These are phyloP conservation scores for Dipodomys ordii DNA, from an alignment of 2,113 vertebrate genomes.

Conservation along the genomic window DNA sequence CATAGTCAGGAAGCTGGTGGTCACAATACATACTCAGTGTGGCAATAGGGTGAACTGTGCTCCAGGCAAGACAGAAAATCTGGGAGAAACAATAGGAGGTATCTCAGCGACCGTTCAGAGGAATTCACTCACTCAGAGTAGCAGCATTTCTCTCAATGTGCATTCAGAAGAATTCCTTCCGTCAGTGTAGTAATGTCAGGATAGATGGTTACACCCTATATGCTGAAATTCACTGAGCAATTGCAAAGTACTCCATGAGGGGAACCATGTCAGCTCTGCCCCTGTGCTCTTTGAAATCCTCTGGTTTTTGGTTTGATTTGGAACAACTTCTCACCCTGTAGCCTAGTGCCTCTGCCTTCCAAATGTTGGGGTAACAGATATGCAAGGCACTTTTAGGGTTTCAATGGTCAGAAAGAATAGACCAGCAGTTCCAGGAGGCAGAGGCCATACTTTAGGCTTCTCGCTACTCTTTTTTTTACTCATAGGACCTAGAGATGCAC, in stretches of 20 bases:
- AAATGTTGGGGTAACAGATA: too few species aligned
- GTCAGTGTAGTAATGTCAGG: neutral
- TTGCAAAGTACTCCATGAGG: neutral
- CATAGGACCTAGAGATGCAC: neutral
- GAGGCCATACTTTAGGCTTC: neutral
- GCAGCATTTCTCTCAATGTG: neutral
- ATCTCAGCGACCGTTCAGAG: neutral
- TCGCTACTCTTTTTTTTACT: neutral
- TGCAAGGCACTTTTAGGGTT: neutral
- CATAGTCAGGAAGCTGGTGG: neutral
- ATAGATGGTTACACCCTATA: neutral
- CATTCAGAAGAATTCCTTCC: neutral
- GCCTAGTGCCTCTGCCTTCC: too few species aligned
- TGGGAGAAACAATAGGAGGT: neutral
- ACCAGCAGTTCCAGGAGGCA: neutral
- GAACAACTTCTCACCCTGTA: too few species aligned
- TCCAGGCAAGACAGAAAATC: neutral
- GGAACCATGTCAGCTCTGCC: neutral
- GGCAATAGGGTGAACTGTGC: neutral
- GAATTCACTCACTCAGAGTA: neutral
- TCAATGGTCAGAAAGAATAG: neutral
- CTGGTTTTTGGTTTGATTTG: too few species aligned
- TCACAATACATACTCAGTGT: neutral
- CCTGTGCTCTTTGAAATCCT: neutral
- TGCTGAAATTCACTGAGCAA: constrained; percentile 4